Percentiles rank a stretch among this genome's conserved stretches.
phyloP scores from a whole-genome alignment of 2,113 vertebrate genomes.

The Rhynchopsitta pachyrhyncha region DNA sequence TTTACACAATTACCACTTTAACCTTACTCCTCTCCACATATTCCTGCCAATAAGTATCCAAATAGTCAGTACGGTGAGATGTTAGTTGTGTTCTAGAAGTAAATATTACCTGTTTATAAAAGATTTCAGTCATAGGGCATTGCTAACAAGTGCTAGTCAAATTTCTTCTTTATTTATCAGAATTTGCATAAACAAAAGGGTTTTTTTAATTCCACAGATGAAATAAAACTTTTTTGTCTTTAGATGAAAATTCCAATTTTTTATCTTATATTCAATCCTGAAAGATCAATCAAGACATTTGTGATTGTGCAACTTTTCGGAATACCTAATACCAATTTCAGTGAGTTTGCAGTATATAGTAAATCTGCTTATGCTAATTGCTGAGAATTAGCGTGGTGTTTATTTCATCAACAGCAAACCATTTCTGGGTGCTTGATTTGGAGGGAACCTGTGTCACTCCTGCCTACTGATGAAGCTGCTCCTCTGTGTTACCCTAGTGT shows the following conservation, averaged over 20 bases:
- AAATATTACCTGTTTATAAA: background rate
- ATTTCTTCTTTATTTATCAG: background rate
- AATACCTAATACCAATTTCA: background rate
- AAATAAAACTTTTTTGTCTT: background rate
- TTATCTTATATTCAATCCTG: background rate
- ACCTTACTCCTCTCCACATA: background rate
- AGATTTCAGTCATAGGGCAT: background rate
- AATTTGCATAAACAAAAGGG: background rate
- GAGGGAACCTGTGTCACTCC: background rate
- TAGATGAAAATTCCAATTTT: background rate
- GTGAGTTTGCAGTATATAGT: background rate
- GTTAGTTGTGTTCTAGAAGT: background rate
- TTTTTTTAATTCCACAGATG: background rate
- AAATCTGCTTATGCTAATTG: background rate
- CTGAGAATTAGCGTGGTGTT: background rate
- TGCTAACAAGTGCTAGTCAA: background rate
- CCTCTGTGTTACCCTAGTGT: background rate
- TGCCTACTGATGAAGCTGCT: background rate
- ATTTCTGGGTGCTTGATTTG: background rate
- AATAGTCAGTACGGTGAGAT: background rate
- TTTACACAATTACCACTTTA: background rate
- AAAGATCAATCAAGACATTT: background rate
- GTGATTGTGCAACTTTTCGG: background rate
- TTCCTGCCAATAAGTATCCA: background rate
- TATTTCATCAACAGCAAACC: background rate